Percentiles rank a stretch among this genome's conserved stretches.
Conservation (phyloP, 2,888 invertebrate species). For the Apoderus coryli region DNA sequence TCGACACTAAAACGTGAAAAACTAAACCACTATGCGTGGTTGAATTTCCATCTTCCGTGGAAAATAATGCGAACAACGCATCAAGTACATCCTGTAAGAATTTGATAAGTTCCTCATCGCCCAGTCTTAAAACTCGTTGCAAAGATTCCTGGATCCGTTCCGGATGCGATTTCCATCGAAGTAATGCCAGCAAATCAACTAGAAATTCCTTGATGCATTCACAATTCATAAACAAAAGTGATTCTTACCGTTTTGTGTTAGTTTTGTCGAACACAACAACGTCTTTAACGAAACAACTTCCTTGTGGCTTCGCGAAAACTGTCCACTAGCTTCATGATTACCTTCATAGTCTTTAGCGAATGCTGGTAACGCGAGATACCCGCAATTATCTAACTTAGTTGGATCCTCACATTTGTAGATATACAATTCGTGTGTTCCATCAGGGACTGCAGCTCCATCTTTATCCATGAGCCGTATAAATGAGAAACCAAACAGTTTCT, state of each 20-base stretch:
- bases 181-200: constrained; percentile 74
- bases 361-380: constrained; percentile 50
- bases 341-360: constrained; percentile 48
- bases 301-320: constrained; percentile 67
- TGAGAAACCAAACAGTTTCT: constrained; percentile 82
- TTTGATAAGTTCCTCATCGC: constrained; percentile 84
- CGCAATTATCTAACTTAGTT: constrained; percentile 47
- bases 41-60: constrained; percentile 81
- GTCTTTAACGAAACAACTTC: constrained; percentile 74
- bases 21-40: constrained; percentile 82
- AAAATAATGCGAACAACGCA: constrained; percentile 84
- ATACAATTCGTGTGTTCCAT: constrained; percentile 77
- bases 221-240: constrained; percentile 2
- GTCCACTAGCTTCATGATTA: constrained; percentile 35
- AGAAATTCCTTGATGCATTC: constrained; percentile 24
- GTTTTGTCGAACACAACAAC: constrained; percentile 84
- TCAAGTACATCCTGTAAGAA: constrained; percentile 90
- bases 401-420: constrained; percentile 79
- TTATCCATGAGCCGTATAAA: constrained; percentile 83
- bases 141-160: constrained; percentile 78
- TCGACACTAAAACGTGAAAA: constrained; percentile 83
- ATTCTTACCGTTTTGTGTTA: constrained; percentile 76
- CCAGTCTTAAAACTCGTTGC: constrained; percentile 64
- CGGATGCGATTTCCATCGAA: constrained; percentile 85
- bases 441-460: constrained; percentile 77